Base-by-base conservation (phyloP, 2,888 invertebrate species). In the Dusona sp. region DNA sequence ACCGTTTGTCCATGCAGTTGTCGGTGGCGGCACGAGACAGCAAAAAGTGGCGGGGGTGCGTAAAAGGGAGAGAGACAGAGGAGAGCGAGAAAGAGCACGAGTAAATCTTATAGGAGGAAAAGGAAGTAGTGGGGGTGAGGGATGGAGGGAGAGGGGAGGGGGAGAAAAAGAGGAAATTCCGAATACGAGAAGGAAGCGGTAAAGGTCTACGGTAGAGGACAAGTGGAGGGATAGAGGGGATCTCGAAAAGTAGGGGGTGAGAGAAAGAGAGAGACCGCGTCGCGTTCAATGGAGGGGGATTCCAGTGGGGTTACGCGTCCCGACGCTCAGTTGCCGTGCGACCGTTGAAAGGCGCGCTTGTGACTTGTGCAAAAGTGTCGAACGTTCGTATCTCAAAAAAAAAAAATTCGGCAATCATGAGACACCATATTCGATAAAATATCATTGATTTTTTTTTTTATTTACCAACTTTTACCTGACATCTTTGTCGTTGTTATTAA, bases 241-340 rank as follows among this genome's bases (percentile, higher is more conserved):
- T 57, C 45, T 42, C 29, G 75, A 9, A 68, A 29, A 57, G 83
- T 61, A 61, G 61, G 38, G 64, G 57, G 79, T 8, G 74, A 75
- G 51, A 42, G 88, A 48, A 82, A 73, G 70, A 51, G 84, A 83
- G 75, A 84, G 54, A 70, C 3, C 42, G 73, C 48, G 74, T 25
- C 54, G 61, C 25, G 77, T 48, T 61, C 36, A 67, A 79, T 25
- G 45, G 82, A 77, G 74, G 85, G 83, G 83, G 84, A 78, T 83
- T 82, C 81, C 79, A 88, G 87, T 88, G 91, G 90, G 88, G 91
- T 90, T 89, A 90, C 91, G 93, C 93, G 92, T 92, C 91, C 91
- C 90, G 90, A 91, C 91, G 92, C 92, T 94, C 94, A 94, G 94
- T 94, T 93, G 92, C 92, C 92, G 94, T 93, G 94, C 94, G 94